phyloP scores from a whole-genome alignment of 1,140 invertebrate genomes.

The Lepidurus arcticus region DNA sequence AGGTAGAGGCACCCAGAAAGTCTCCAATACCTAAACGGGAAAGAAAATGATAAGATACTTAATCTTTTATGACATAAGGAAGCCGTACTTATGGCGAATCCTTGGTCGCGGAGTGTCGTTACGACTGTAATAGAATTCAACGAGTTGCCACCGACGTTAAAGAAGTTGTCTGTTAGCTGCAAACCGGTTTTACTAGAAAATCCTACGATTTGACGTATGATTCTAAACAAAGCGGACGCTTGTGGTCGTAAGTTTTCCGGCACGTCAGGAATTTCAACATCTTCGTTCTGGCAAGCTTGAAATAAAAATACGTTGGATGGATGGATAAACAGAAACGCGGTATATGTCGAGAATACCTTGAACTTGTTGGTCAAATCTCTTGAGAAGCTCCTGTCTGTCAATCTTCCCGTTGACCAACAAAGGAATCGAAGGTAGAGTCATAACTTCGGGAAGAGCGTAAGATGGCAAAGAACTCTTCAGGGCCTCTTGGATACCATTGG shows the following conservation, averaged over 20 bases:
- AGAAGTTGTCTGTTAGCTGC: constrained; percentile 63
- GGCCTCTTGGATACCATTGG: not conserved
- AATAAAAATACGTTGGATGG: not conserved
- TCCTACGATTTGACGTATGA: constrained; percentile 38
- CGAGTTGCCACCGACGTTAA: constrained; percentile 76
- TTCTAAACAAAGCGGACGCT: constrained; percentile 32
- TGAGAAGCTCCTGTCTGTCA: constrained; percentile 67
- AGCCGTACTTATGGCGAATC: constrained; percentile 60
- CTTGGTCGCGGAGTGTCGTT: constrained; percentile 65
- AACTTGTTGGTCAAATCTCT: constrained; percentile 54
- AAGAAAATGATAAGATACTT: not conserved
- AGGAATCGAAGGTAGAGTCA: constrained; percentile 50
- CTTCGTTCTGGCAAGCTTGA: not conserved
- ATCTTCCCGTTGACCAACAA: constrained; percentile 77
- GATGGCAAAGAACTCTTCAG: not conserved
- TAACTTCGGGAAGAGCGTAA: not conserved
- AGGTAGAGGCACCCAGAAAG: constrained; percentile 24
- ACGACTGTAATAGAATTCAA: constrained; percentile 77
- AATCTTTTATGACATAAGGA: not conserved
- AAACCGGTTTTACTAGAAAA: constrained; percentile 32
- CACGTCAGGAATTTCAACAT: not conserved
- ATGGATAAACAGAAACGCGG: not conserved
- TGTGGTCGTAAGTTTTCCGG: constrained; percentile 8
- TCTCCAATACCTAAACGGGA: constrained; percentile 26
- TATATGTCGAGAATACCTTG: not conserved